These are phyloP conservation scores for Actinernus sp. DNA, from an alignment of 92 coral and sea anemone species.

Conservation along the genomic window DNA sequence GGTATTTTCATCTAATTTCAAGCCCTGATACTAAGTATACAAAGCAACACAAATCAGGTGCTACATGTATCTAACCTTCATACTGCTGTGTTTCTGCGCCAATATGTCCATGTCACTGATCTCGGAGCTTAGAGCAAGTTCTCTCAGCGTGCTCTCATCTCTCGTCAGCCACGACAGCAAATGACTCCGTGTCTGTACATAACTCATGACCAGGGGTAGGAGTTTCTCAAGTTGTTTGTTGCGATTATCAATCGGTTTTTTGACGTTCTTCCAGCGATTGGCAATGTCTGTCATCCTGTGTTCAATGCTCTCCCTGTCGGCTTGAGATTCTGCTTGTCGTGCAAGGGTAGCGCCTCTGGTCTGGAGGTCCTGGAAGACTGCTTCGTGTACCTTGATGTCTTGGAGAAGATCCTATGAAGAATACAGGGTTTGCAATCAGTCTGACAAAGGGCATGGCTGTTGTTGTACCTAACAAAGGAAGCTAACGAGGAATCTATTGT, in stretches of 20 bases:
- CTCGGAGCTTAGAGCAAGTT: constrained; percentile 56
- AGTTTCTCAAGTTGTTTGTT: constrained; percentile 83
- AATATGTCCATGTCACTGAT: constrained; percentile 72
- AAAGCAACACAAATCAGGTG: too few species aligned
- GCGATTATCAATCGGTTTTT: constrained; percentile 70
- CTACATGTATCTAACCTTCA: constrained; percentile 73
- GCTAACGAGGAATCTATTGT: too few species aligned
- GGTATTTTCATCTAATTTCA: too few species aligned
- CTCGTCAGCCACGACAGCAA: constrained; percentile 81
- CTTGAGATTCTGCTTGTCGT: constrained; percentile 63
- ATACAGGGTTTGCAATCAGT: too few species aligned
- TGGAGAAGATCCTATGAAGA: constrained; percentile 68
- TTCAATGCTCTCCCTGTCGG: constrained; percentile 76
- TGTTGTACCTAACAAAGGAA: too few species aligned
- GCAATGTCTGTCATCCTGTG: constrained; percentile 73
- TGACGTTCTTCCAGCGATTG: constrained; percentile 80
- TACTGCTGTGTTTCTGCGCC: constrained; percentile 76
- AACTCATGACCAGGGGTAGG: constrained; percentile 77
- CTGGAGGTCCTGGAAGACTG: constrained; percentile 78
- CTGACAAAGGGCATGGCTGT: too few species aligned
- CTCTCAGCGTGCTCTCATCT: constrained; percentile 82
- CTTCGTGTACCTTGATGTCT: constrained; percentile 78
- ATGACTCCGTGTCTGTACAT: constrained; percentile 76
- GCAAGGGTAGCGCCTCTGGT: constrained; percentile 71
- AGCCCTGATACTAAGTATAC: too few species aligned